phyloP scores from a whole-genome alignment of 2,113 vertebrate genomes.

The Proteles cristata region DNA sequence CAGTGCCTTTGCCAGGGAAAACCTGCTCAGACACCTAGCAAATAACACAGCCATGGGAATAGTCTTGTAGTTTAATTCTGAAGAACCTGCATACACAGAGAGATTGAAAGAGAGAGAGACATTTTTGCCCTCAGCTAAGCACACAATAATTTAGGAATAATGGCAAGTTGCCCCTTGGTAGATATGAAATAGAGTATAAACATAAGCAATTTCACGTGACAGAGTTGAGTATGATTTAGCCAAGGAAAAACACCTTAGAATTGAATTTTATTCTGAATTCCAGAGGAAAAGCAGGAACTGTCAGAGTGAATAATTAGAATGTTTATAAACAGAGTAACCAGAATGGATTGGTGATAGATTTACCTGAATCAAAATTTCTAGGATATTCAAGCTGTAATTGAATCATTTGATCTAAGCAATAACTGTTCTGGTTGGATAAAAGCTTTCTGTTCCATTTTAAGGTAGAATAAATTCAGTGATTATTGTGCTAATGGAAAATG shows the following conservation, averaged over 20 bases:
- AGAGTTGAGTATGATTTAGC: background rate
- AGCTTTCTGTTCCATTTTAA: background rate
- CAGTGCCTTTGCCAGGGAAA: background rate
- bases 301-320: background rate
- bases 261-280: background rate
- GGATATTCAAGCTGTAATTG: background rate
- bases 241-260: background rate
- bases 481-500: background rate
- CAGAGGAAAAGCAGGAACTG: background rate
- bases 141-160: slow-evolving; percentile 17
- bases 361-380: background rate
- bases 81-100: background rate
- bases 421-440: slow-evolving; percentile 12
- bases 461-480: background rate
- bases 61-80: background rate
- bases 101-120: background rate
- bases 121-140: background rate
- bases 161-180: background rate
- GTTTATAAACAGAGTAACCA: background rate
- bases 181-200: background rate
- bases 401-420: background rate
- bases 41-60: background rate
- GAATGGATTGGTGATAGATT: background rate
- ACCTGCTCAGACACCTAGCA: background rate
- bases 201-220: background rate